A percentile compares a stretch with the other conserved stretches of the same genome.
These are phyloP conservation scores for Thalpophila matura DNA, from an alignment of 2,888 invertebrate genomes.

Conservation along the genomic window DNA sequence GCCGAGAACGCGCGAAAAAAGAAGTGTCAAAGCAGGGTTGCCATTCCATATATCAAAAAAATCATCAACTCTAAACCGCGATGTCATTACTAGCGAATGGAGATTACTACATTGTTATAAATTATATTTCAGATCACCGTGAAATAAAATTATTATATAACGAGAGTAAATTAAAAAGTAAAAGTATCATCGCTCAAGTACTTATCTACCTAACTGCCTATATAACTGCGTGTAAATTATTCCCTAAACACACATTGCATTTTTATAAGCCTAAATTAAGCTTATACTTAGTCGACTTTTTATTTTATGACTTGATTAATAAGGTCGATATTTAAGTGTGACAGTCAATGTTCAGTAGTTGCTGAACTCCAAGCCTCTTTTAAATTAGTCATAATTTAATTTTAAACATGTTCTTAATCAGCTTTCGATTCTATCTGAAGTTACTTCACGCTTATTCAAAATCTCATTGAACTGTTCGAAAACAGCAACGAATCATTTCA, in stretches of 20 bases:
- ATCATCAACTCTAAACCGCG: too few relatives aligned
- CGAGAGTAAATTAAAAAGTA: slow-evolving; percentile 29
- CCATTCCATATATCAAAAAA: too few relatives aligned
- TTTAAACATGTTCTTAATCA: not conserved
- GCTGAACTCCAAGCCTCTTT: not conserved
- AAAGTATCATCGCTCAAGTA: slow-evolving; percentile 22
- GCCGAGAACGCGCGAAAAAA: too few relatives aligned
- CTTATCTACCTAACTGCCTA: not conserved
- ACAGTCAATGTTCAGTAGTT: not conserved
- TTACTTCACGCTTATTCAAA: not conserved
- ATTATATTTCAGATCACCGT: too few relatives aligned
- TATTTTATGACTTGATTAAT: accelerated
- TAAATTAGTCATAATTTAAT: not conserved
- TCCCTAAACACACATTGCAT: not conserved
- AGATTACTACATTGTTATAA: too few relatives aligned
- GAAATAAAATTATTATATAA: not conserved
- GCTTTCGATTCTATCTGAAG: not conserved
- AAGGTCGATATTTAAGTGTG: not conserved
- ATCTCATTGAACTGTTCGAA: not conserved
- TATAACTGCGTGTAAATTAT: slow-evolving; percentile 13
- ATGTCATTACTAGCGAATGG: too few relatives aligned
- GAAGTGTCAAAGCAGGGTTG: too few relatives aligned
- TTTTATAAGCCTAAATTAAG: slow-evolving; percentile 2
- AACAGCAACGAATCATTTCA: too few relatives aligned
- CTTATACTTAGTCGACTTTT: not conserved